These are phyloP conservation scores for Chiloscyllium plagiosum DNA, from an alignment of 2,113 vertebrate species.

Conservation along the genomic window DNA sequence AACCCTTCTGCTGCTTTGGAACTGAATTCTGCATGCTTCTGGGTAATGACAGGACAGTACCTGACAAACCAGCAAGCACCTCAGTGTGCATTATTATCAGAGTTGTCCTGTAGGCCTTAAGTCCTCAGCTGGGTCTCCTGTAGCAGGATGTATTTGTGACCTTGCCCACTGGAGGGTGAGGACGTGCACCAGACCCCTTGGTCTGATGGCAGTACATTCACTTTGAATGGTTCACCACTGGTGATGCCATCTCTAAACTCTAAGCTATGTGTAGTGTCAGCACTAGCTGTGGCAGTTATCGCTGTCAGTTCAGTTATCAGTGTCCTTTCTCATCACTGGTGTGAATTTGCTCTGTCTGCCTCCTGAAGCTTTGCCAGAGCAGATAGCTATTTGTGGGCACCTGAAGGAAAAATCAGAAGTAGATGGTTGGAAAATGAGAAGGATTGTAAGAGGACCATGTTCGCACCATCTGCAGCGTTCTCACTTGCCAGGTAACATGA, in stretches of 20 bases:
- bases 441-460: neutral
- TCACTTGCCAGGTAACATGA: no score
- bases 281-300: neutral
- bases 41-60: neutral
- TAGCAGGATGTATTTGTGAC: neutral
- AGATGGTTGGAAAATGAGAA: neutral
- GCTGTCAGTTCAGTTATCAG: neutral
- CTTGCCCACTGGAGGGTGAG: neutral
- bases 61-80: neutral
- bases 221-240: neutral
- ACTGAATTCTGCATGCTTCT: no score
- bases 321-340: neutral
- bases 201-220: neutral
- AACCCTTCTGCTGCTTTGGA: no score
- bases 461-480: neutral
- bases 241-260: neutral
- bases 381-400: neutral
- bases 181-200: neutral
- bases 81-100: neutral
- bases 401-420: neutral
- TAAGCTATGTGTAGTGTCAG: neutral
- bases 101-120: neutral
- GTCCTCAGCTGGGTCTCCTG: neutral
- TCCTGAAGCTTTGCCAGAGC: neutral
- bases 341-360: neutral